Percentiles rank a stretch among this genome's conserved stretches.
Evolutionary conservation across 64 coral and sea anemone species (phyloP).

Genomic region (Montipora efflorescens): DNA sequence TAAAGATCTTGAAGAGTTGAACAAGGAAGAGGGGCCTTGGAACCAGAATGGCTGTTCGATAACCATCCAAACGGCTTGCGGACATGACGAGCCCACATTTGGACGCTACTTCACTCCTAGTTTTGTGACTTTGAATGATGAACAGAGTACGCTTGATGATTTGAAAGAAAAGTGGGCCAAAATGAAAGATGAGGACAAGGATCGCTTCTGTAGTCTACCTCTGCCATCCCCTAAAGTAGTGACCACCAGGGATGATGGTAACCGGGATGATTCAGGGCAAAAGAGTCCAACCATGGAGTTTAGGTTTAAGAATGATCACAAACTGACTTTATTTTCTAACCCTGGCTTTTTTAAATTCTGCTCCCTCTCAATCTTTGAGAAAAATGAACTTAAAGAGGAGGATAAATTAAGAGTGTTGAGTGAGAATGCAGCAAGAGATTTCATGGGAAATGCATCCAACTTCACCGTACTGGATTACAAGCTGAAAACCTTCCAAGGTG

Average conservation of each 20-base stretch:
- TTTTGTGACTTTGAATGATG: slow-evolving; percentile 43
- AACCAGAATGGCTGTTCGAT: slow-evolving; percentile 49
- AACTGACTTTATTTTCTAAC: slow-evolving; percentile 37
- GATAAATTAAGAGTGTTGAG: background rate
- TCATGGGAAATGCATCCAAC: background rate
- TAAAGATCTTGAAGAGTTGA: slow-evolving; percentile 39
- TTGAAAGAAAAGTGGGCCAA: background rate
- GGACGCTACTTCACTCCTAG: slow-evolving; percentile 64
- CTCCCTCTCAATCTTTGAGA: background rate
- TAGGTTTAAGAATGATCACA: background rate
- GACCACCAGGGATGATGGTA: background rate
- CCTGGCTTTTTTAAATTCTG: slow-evolving; percentile 66
- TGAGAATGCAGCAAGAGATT: background rate
- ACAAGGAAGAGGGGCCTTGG: background rate
- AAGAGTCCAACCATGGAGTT: no score
- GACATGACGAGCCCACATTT: background rate
- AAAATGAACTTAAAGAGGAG: background rate
- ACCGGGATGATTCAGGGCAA: no score
- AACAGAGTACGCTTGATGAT: background rate
- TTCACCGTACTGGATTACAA: slow-evolving; percentile 50
- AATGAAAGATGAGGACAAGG: slow-evolving; percentile 1
- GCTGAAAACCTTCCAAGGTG: background rate
- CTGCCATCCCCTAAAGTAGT: slow-evolving; percentile 5
- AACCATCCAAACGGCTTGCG: slow-evolving; percentile 60
- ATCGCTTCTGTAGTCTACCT: background rate